phyloP scores from a whole-genome alignment of 37 sponge, comb jelly and placozoan species.

The Lycopodina hypogea region DNA sequence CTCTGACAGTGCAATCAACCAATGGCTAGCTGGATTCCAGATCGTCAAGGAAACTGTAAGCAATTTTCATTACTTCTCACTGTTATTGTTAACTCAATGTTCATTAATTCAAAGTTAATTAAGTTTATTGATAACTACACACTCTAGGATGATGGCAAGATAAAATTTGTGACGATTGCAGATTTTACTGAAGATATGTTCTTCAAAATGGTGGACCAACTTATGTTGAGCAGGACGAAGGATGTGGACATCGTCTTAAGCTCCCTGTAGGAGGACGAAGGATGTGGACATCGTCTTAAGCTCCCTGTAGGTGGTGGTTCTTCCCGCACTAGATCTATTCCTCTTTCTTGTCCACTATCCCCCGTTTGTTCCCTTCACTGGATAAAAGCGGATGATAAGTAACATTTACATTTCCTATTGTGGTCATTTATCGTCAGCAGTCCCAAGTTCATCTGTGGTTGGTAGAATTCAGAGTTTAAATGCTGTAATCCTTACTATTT shows the following conservation, averaged over 20 bases:
- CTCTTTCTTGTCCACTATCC: not conserved
- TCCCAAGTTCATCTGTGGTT: too few species aligned
- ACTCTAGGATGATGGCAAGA: slow-evolving; percentile 22
- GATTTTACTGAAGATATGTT: slow-evolving; percentile 44
- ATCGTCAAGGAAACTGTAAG: slow-evolving; percentile 28
- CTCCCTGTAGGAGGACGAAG: slow-evolving; percentile 18
- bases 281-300: slow-evolving; percentile 38
- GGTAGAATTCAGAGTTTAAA: too few species aligned
- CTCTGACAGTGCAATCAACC: slow-evolving; percentile 25
- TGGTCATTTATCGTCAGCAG: too few species aligned
- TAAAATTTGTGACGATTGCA: slow-evolving; percentile 12
- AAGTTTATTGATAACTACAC: too few species aligned
- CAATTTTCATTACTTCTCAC: slow-evolving; percentile 24
- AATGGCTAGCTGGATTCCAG: slow-evolving; percentile 27
- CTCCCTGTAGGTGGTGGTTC: slow-evolving; percentile 23
- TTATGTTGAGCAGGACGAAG: slow-evolving; percentile 27
- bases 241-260: slow-evolving; percentile 51
- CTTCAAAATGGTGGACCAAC: slow-evolving; percentile 37
- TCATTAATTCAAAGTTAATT: too few species aligned
- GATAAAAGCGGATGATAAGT: too few species aligned
- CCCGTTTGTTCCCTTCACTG: too few species aligned
- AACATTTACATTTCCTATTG: too few species aligned
- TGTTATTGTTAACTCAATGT: slow-evolving; percentile 38
- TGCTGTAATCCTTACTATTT: too few species aligned
- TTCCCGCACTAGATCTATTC: not conserved